Evolutionary conservation across 2,888 invertebrate species (phyloP), one percentile per base, ranked within the genome.

Genomic region (Mythimna vitellina): DNA sequence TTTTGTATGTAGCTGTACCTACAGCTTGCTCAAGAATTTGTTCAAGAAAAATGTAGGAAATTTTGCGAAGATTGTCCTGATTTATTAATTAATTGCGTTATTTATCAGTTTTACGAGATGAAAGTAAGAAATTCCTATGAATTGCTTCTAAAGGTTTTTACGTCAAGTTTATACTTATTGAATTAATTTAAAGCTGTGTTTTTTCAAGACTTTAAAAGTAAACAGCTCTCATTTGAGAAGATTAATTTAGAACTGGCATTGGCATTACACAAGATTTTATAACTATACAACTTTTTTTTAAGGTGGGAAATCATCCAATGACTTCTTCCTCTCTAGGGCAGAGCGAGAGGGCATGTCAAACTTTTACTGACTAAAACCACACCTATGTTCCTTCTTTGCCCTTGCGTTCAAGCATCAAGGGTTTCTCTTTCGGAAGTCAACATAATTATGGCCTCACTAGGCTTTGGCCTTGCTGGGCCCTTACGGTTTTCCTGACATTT

Each of bases 1-100:
- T 71, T 38, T 38, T 61, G 32, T 60, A 17, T 29, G 38, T 32
- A 38, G 58, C 22, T 29, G 32, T 32, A 38, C 35, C 14, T 60
- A 14, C 35, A 67, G 35, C 10, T 51, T 42, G 17, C 51, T 49
- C 49, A n/a, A n/a, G 25, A 56, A 64, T 53, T 42, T 20, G 17
- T 25, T 66, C 12, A n/a, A 25, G 8, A 12, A 60, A 78, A 71
- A 49, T 64, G 46, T 20, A 10, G 17, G 9, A 60, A 64, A 49
- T 54, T 64, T 32, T 49, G n/a, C 57, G 14, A 35, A 25, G n/a
- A 78, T 64, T 64, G 9, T n/a, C 3, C 42, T 60, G 25, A 25
- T 70, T 77, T 77, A 64, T 54, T 78, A 14, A 70, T 71, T 49
- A 68, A 58, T 61, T 8, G 17, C 25, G 35, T 38, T 64, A 38